A percentile compares a stretch with the other conserved stretches of the same genome.
Evolutionary conservation across 2,113 vertebrate genomes (phyloP).

Genomic region (Takifugu flavidus): DNA sequence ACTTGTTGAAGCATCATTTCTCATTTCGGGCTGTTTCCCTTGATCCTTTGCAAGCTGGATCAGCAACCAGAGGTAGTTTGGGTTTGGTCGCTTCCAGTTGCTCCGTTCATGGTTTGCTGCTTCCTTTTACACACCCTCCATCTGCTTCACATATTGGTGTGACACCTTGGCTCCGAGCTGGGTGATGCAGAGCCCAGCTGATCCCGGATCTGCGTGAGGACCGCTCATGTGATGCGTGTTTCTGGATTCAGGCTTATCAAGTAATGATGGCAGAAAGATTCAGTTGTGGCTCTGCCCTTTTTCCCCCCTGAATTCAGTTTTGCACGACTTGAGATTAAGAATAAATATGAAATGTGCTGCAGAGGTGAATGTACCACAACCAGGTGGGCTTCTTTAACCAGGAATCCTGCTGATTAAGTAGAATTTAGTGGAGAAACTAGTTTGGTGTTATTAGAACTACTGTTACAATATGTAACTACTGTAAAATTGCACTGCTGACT

Average conservation of each 20-base stretch:
- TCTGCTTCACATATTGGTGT: slow-evolving; percentile 6
- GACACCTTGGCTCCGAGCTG: not conserved
- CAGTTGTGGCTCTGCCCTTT: not conserved
- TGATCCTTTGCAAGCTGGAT: not conserved
- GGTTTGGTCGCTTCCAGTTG: not conserved
- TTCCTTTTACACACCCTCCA: not conserved
- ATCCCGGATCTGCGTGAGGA: not conserved
- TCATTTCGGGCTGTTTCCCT: not conserved
- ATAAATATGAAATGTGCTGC: not conserved
- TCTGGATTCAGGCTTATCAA: slow-evolving; percentile 17
- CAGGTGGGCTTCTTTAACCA: slow-evolving; percentile 12
- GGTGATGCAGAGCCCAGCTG: not conserved
- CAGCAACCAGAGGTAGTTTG: not conserved
- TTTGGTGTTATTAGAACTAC: slow-evolving; percentile 8
- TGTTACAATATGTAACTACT: slow-evolving; percentile 43
- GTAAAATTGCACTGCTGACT: slow-evolving; percentile 27
- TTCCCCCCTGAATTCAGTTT: not conserved
- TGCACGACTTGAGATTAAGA: not conserved
- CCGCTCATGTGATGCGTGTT: not conserved
- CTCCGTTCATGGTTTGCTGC: not conserved
- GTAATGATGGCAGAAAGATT: not conserved
- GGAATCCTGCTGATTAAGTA: not conserved
- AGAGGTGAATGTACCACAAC: slow-evolving; percentile 11
- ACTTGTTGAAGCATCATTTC: not conserved
- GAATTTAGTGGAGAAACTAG: no score